These are phyloP conservation scores for Epirrhoe tristata DNA, from an alignment of 2,888 invertebrate genomes.

Conservation along the genomic window DNA sequence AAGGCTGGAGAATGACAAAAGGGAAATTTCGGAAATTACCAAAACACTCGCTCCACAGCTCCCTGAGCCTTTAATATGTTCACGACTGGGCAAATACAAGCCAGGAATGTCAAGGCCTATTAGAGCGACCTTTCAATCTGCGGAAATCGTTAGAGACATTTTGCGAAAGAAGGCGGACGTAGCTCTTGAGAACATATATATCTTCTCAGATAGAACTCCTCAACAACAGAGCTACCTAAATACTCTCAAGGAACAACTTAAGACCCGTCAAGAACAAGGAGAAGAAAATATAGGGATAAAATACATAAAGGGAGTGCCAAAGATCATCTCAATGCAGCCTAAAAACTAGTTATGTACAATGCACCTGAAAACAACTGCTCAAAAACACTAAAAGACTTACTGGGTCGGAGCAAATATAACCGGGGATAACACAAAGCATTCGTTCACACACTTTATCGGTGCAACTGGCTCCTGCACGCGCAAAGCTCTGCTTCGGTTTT, in stretches of 20 bases:
- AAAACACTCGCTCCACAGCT: not conserved
- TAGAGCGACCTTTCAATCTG: not conserved
- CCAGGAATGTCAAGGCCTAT: not conserved
- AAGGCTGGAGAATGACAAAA: too few species aligned
- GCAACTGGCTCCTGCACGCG: too few species aligned
- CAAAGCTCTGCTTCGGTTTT: too few species aligned
- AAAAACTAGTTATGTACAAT: too few species aligned
- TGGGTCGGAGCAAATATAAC: too few species aligned
- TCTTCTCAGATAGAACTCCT: not conserved
- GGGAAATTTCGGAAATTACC: not conserved
- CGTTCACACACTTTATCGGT: too few species aligned
- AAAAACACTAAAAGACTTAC: too few species aligned
- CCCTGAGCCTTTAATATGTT: not conserved
- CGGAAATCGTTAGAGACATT: not conserved
- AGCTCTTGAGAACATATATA: not conserved
- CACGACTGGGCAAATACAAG: not conserved
- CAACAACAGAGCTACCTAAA: not conserved
- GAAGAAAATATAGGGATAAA: constrained; percentile 5
- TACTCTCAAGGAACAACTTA: not conserved
- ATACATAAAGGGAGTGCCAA: too few species aligned
- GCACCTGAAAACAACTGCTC: too few species aligned
- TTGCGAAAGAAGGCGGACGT: not conserved
- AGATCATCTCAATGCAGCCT: too few species aligned
- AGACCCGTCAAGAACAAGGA: not conserved
- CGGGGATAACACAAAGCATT: too few species aligned